A percentile compares a stretch with the other conserved stretches of the same genome.
Evolutionary conservation across 2,888 invertebrate genomes (phyloP).

Genomic region (Lomographa bimaculata): DNA sequence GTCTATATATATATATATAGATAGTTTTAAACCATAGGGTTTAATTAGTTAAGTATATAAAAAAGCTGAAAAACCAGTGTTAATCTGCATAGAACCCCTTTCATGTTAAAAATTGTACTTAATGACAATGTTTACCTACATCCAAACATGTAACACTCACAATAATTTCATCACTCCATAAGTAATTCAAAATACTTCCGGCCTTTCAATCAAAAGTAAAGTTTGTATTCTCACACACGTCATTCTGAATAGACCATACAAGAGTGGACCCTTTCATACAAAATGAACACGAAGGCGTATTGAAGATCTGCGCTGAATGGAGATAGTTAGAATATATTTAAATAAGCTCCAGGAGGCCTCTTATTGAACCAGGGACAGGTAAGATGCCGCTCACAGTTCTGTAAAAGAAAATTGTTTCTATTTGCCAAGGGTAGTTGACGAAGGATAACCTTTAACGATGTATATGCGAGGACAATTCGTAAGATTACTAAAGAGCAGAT

Average conservation of each 20-base stretch:
- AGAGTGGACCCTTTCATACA: constrained; percentile 22
- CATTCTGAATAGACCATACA: constrained; percentile 8
- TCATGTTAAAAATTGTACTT: too few species aligned
- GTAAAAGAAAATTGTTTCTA: background rate
- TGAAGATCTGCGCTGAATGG: constrained; percentile 30
- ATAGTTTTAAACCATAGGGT: too few species aligned
- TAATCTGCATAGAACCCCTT: too few species aligned
- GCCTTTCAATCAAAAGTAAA: constrained; percentile 10
- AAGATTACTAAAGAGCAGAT: too few species aligned
- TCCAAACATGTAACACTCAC: constrained; percentile 11
- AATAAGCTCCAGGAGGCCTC: constrained; percentile 39
- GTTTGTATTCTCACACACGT: constrained; percentile 8
- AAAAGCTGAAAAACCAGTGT: too few species aligned
- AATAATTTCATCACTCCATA: background rate
- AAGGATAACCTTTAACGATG: too few species aligned
- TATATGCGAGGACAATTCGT: too few species aligned
- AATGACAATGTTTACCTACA: too few species aligned
- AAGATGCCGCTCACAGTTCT: constrained; percentile 34
- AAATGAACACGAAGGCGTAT: constrained; percentile 25
- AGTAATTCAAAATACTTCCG: background rate
- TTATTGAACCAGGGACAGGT: constrained; percentile 32
- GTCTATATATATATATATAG: too few species aligned
- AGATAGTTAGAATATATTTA: constrained; percentile 42
- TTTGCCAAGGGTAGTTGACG: background rate
- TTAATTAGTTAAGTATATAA: too few species aligned